Evolutionary conservation across 2,888 invertebrate species (phyloP).

Genomic region (Allygus modestus): DNA sequence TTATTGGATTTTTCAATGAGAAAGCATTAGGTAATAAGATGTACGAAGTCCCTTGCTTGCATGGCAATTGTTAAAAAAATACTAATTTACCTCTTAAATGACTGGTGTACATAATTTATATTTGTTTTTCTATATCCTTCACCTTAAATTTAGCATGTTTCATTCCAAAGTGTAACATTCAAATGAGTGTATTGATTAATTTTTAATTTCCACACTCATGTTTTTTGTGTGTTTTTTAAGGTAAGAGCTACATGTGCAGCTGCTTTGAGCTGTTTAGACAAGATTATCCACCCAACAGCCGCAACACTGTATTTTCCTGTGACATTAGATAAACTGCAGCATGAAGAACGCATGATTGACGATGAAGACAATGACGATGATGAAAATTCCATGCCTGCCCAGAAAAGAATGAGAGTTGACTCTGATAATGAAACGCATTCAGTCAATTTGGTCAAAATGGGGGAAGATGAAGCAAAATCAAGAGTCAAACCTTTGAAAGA

Average conservation of each 20-base stretch:
- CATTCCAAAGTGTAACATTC: too few species aligned
- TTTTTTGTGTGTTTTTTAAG: too few species aligned
- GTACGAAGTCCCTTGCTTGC: too few species aligned
- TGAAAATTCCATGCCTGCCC: neutral
- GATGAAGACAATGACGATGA: neutral
- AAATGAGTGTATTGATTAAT: too few species aligned
- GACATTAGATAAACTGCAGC: neutral
- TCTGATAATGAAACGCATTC: neutral
- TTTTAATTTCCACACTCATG: too few species aligned
- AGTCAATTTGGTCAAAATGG: neutral
- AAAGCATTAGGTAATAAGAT: too few species aligned
- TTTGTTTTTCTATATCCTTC: too few species aligned
- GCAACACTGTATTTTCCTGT: constrained; percentile 63
- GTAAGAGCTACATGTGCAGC: constrained; percentile 63
- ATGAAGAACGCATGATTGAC: neutral
- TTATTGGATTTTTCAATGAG: too few species aligned
- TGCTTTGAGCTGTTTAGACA: constrained; percentile 64
- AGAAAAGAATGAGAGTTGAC: neutral
- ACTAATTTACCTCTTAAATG: too few species aligned
- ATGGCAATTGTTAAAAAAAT: too few species aligned
- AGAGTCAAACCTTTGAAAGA: neutral
- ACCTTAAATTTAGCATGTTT: too few species aligned
- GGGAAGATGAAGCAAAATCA: neutral
- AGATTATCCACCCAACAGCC: constrained; percentile 64
- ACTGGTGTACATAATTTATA: too few species aligned